Evolutionary conservation across 2,888 invertebrate genomes (phyloP), one percentile per base, ranked within the genome.

Genomic region (Drosophila nr. fundita): DNA sequence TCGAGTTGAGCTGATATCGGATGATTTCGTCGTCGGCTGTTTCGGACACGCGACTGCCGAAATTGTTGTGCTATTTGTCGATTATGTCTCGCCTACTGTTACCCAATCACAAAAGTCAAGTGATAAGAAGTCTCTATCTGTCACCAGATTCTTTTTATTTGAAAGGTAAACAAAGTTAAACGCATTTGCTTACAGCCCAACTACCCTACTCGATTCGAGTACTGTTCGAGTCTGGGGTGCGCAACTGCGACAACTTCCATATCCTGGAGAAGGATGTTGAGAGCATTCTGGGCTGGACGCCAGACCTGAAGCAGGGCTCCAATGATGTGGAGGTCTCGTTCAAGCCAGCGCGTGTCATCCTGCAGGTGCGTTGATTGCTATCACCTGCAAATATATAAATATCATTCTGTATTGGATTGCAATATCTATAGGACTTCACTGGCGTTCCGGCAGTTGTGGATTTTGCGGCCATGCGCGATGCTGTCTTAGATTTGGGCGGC

Each of bases 361-460:
- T 99, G 29, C 99, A 99, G 95, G 98, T 98, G 91, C 78, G 58
- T 45, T 38, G 1, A 15, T 1, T 11, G 4, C 11, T 21, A 1
- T 36, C 3, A 24, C 2, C 10, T 52, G 11, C 0, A 52, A 55
- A 18, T 21, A 21, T 50, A 24, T 0, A 29, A 13, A 38, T 13
- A 29, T 27, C 11, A n/a, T 50, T n/a, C 27, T 34, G 1, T 30
- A 58, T 24, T 0, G 45, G 2, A 27, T 4, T 54, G 11, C 1
- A 57, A 21, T 57, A 4, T 29, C 0, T 0, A 49, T 45, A 98
- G 97, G 98, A 98, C 92, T 95, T 98, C 78, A 99, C 99, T 18
- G 99, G 99, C 4, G 99, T 99, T 0, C 99, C 99, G 1, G 99
- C 99, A 0, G 98, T 99, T 30, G 99, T 99, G 0, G 99, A 99